These are phyloP conservation scores for Axinella damicornis DNA, from an alignment of 37 sponge, comb jelly and placozoan species.

Conservation along the genomic window DNA sequence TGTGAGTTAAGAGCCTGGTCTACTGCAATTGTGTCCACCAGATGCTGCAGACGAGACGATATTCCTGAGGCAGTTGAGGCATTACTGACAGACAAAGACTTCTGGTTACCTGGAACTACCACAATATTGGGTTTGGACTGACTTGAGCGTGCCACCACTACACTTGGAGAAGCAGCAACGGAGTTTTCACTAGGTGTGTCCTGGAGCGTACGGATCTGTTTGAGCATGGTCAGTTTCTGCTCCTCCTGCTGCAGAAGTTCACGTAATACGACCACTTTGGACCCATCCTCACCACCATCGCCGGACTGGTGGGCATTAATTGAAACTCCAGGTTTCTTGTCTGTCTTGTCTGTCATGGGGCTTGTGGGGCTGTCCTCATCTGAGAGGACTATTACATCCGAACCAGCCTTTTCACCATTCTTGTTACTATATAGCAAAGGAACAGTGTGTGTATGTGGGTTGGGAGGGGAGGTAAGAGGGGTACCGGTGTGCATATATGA, in stretches of 20 bases:
- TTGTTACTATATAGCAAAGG: too few relatives aligned
- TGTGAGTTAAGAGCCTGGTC: constrained; percentile 49
- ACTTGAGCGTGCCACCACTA: too few relatives aligned
- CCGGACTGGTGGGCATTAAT: constrained; percentile 20
- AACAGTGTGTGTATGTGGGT: too few relatives aligned
- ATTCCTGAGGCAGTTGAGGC: constrained; percentile 26
- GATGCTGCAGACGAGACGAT: constrained; percentile 61
- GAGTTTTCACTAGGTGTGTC: not conserved
- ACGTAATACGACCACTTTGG: constrained; percentile 7
- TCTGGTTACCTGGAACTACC: constrained; percentile 52
- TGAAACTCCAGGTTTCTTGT: not conserved
- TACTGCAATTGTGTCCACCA: constrained; percentile 65
- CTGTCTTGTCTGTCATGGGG: not conserved
- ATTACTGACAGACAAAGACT: not conserved
- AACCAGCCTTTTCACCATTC: not conserved
- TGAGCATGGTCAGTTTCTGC: constrained; percentile 47
- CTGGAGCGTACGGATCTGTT: constrained; percentile 37
- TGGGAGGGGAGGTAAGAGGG: too few relatives aligned
- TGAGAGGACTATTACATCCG: constrained; percentile 40
- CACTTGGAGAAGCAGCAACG: too few relatives aligned
- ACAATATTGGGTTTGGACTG: constrained; percentile 44
- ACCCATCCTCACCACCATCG: not conserved
- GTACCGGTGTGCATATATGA: too few relatives aligned
- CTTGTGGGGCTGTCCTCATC: constrained; percentile 38
- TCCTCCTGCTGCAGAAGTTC: constrained; percentile 72